phyloP scores from a whole-genome alignment of 2,888 invertebrate genomes.

The Drosophila anomalata region DNA sequence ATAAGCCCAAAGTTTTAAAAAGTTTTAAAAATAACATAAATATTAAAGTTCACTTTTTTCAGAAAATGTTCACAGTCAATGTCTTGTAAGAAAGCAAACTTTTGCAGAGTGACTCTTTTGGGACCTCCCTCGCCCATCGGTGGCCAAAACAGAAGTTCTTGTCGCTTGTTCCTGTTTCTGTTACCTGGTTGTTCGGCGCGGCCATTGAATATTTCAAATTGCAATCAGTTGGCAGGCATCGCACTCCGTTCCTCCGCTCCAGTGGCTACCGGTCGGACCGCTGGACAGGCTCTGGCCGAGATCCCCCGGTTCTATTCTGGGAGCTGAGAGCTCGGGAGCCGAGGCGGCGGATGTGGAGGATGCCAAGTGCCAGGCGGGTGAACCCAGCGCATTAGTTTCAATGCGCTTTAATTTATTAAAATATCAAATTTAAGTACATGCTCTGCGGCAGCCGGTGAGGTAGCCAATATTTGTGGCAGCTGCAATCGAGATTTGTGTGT shows the following conservation, averaged over 20 bases:
- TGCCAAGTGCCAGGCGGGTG: constrained; percentile 36
- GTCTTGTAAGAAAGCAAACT: neutral
- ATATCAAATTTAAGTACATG: constrained; percentile 74
- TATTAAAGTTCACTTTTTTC: too few species aligned
- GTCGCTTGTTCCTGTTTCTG: constrained; percentile 71
- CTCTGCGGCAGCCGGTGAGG: constrained; percentile 30
- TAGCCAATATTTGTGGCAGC: constrained; percentile 48
- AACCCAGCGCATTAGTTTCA: constrained; percentile 54
- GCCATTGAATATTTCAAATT: constrained; percentile 78
- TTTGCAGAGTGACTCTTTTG: constrained; percentile 6
- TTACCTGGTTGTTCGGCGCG: constrained; percentile 57
- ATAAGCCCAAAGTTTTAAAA: too few species aligned
- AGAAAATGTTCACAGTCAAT: too few species aligned
- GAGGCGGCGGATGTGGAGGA: constrained; percentile 2
- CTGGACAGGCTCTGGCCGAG: constrained; percentile 16
- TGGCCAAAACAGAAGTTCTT: constrained; percentile 71
- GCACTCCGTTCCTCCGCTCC: constrained; percentile 28
- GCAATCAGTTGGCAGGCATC: constrained; percentile 80
- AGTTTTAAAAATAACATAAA: too few species aligned
- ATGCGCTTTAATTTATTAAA: constrained; percentile 71
- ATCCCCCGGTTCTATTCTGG: constrained; percentile 1
- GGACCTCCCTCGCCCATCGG: constrained; percentile 24
- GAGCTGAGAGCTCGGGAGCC: constrained; percentile 1
- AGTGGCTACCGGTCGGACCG: constrained; percentile 51
- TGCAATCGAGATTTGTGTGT: constrained; percentile 43